Conservation (phyloP, 2,888 invertebrate genomes). For the Drosophila dives region DNA sequence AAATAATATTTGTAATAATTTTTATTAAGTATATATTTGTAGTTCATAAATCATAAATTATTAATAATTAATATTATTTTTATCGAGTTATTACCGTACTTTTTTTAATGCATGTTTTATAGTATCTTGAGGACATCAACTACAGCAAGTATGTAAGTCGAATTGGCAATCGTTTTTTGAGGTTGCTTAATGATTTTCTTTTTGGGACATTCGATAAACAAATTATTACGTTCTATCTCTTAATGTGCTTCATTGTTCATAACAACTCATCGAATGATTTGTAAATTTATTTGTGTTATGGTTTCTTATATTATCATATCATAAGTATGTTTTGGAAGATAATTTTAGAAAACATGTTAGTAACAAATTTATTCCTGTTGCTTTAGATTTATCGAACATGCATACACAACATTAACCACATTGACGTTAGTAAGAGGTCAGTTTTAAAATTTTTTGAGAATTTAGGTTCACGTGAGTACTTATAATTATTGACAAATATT, state of each 20-base stretch:
- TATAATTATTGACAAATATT: conserved; percentile 14
- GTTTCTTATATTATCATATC: conserved; percentile 35
- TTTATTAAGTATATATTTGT: conserved; percentile 63
- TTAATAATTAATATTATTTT: conserved; percentile 58
- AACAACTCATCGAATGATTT: conserved; percentile 43
- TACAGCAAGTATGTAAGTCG: conserved; percentile 55
- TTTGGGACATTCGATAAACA: conserved; percentile 27
- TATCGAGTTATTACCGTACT: conserved; percentile 50
- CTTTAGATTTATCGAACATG: conserved; percentile 43
- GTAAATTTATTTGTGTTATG: conserved; percentile 23
- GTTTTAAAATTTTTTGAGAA: conserved; percentile 10
- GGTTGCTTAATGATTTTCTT: conserved; percentile 10
- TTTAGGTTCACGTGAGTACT: background rate
- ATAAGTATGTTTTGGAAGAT: conserved; percentile 35
- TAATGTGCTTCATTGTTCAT: conserved; percentile 24
- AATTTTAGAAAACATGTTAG: conserved; percentile 54
- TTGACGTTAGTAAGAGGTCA: conserved; percentile 22
- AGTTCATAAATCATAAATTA: conserved; percentile 65
- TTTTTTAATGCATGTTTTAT: conserved; percentile 47
- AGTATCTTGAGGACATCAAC: conserved; percentile 51
- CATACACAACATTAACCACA: conserved; percentile 40
- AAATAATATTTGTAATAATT: conserved; percentile 48
- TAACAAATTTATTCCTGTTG: conserved; percentile 20
- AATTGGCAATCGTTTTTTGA: conserved; percentile 43
- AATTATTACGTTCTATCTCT: conserved; percentile 26